Evolutionary conservation across 2,797 vertebrate species (phyloP).

Genomic region (Euphonia xanthogaster): DNA sequence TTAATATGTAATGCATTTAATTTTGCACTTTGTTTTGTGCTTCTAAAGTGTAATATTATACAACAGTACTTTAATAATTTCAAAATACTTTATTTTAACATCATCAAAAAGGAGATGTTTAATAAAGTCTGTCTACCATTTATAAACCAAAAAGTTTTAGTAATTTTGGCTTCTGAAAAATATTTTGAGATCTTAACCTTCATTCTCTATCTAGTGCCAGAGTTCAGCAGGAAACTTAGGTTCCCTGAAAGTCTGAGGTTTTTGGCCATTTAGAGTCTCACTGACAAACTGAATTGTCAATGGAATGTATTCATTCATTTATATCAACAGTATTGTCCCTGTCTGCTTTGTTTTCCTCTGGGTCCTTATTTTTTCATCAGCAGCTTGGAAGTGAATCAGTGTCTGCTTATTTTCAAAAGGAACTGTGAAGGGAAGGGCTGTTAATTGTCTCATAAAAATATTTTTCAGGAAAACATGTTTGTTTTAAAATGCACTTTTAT

Average conservation of each 20-base stretch:
- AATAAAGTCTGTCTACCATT: background rate
- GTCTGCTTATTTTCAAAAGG: slow-evolving; percentile 59
- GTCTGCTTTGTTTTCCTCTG: slow-evolving; percentile 59
- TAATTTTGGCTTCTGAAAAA: background rate
- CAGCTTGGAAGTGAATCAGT: slow-evolving; percentile 47
- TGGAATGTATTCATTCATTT: slow-evolving; percentile 56
- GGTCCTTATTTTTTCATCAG: slow-evolving; percentile 37
- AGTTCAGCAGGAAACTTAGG: slow-evolving; percentile 7
- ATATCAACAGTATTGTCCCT: slow-evolving; percentile 52
- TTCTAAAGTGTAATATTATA: background rate
- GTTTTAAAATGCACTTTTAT: slow-evolving; percentile 29
- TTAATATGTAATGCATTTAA: background rate
- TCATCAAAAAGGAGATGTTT: background rate
- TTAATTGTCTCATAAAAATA: slow-evolving; percentile 36
- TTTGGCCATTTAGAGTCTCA: slow-evolving; percentile 21
- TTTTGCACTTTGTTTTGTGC: background rate
- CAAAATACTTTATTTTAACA: background rate
- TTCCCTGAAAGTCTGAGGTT: background rate
- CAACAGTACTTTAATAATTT: background rate
- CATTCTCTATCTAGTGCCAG: background rate
- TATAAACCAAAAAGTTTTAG: background rate
- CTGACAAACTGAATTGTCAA: slow-evolving; percentile 44
- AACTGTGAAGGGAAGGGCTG: slow-evolving; percentile 34
- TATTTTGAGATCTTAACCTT: background rate
- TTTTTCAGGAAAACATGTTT: slow-evolving; percentile 28